phyloP scores from a whole-genome alignment of 2,113 vertebrate species.

The Embiotoca jacksoni region DNA sequence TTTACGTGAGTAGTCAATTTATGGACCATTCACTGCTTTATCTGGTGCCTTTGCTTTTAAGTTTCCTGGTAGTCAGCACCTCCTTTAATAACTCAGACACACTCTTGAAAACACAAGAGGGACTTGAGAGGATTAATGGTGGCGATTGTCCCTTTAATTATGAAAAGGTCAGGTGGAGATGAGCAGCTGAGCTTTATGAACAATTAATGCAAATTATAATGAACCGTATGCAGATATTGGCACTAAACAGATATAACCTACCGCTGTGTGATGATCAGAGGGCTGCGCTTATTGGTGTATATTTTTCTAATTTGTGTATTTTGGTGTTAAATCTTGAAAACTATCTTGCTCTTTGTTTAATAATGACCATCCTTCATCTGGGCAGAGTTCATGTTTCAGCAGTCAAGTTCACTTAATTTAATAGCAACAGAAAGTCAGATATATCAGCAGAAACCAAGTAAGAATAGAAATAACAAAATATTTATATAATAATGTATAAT shows the following conservation, averaged over 20 bases:
- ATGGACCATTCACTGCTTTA: not conserved
- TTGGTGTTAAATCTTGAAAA: no score
- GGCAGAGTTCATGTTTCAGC: not conserved
- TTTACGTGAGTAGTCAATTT: not conserved
- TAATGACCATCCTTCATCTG: not conserved
- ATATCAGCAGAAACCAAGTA: not conserved
- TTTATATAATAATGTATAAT: not conserved
- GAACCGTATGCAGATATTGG: conserved; percentile 50
- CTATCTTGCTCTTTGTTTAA: not conserved
- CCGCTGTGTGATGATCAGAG: conserved; percentile 1
- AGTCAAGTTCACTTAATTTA: not conserved
- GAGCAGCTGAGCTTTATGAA: conserved; percentile 17
- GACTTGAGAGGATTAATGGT: conserved; percentile 32
- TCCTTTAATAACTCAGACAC: not conserved
- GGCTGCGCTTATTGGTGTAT: not conserved
- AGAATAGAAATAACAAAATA: not conserved
- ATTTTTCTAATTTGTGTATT: no score
- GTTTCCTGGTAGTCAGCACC: not conserved
- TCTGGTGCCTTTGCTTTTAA: conserved; percentile 5
- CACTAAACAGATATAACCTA: conserved; percentile 41
- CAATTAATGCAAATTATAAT: conserved; percentile 40
- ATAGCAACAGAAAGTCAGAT: not conserved
- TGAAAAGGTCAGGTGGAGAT: conserved; percentile 66
- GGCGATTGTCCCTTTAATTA: conserved; percentile 41
- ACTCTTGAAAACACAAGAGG: conserved; percentile 36